Evolutionary conservation across 2,113 vertebrate genomes (phyloP).

Genomic region (Mormyrus iriodes): DNA sequence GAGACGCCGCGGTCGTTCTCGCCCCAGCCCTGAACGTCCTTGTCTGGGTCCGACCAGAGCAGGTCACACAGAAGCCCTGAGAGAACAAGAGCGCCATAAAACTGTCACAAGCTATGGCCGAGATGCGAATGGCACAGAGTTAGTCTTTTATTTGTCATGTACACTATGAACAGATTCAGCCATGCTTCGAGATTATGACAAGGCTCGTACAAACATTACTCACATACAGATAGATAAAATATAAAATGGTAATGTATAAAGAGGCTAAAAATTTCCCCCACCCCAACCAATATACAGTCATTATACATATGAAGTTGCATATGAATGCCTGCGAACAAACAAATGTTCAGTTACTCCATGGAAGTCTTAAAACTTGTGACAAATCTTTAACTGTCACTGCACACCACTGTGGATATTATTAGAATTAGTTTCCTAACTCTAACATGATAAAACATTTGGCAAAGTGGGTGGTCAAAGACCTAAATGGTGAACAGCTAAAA

Average conservation of each 20-base stretch:
- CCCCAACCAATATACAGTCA: not conserved
- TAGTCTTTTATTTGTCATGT: not conserved
- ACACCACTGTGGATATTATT: not conserved
- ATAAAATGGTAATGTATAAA: not conserved
- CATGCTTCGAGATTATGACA: not conserved
- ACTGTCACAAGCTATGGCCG: not conserved
- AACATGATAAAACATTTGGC: not conserved
- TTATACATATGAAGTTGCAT: not conserved
- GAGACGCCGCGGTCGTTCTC: slow-evolving; percentile 80
- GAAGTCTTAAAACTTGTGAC: not conserved
- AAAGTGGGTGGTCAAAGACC: not conserved
- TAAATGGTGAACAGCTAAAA: not conserved
- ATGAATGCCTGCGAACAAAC: not conserved
- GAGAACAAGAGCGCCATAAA: not conserved
- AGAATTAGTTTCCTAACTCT: not conserved
- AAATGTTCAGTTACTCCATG: not conserved
- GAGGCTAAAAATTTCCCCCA: not conserved
- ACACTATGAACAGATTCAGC: not conserved
- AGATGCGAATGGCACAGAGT: not conserved
- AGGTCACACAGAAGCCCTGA: slow-evolving; percentile 76
- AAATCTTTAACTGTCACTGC: not conserved
- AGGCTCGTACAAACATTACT: not conserved
- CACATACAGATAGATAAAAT: not conserved
- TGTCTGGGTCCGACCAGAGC: slow-evolving; percentile 79
- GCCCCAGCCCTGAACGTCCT: slow-evolving; percentile 79